A percentile compares a stretch with the other conserved stretches of the same genome.
Conservation (phyloP, 2,797 vertebrate species). For the Scomberomorus guttatus region DNA sequence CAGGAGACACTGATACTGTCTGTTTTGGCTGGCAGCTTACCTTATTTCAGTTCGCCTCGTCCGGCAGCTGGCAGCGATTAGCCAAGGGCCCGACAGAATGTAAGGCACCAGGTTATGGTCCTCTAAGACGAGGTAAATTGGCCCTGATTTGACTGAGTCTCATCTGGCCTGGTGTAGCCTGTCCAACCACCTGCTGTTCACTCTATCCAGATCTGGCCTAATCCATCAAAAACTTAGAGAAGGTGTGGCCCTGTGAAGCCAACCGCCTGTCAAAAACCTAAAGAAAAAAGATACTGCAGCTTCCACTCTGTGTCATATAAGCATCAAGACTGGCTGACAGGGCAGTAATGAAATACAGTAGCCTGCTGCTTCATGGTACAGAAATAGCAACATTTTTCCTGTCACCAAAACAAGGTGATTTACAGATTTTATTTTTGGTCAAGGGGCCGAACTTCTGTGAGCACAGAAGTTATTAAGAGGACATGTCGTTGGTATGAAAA, state of each 20-base stretch:
- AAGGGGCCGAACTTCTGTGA: conserved; percentile 31
- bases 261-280: conserved; percentile 2
- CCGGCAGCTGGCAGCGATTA: conserved; percentile 65
- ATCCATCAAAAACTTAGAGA: conserved; percentile 9
- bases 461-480: conserved; percentile 28
- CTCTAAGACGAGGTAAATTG: conserved; percentile 43
- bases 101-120: conserved; percentile 50
- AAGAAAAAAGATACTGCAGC: conserved; percentile 20
- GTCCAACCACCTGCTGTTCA: conserved; percentile 54
- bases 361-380: conserved; percentile 59
- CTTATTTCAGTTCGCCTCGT: conserved; percentile 43
- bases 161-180: conserved; percentile 39
- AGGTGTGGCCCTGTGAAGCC: neutral
- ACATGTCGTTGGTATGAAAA: conserved; percentile 29
- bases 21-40: conserved; percentile 61
- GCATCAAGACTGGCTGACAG: conserved; percentile 59
- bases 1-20: conserved; percentile 62
- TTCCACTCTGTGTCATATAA: conserved; percentile 34
- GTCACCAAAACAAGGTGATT: conserved; percentile 75
- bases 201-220: conserved; percentile 32
- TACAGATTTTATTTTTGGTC: conserved; percentile 74
- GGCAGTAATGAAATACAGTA: conserved; percentile 76
- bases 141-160: conserved; percentile 33
- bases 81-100: conserved; percentile 43
- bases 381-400: conserved; percentile 77